These are phyloP conservation scores for Proales similis DNA, from an alignment of 1,140 invertebrate genomes.

Conservation along the genomic window DNA sequence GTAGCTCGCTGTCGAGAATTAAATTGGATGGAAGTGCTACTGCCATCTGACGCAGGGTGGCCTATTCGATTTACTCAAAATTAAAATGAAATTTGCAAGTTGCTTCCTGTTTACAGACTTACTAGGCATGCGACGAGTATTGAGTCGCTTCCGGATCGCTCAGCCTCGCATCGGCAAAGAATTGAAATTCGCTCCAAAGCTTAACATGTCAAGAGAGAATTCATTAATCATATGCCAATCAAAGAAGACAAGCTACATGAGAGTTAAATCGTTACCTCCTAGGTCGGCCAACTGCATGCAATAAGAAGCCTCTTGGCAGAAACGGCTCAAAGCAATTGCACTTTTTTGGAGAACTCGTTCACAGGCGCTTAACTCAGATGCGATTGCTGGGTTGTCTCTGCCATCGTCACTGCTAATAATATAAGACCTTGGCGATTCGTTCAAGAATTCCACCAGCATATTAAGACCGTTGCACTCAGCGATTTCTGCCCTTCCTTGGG, in stretches of 20 bases:
- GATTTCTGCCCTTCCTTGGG: slow-evolving; percentile 58
- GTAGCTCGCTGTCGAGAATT: slow-evolving; percentile 55
- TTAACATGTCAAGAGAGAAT: slow-evolving; percentile 23
- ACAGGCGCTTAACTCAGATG: slow-evolving; percentile 61
- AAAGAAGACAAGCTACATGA: neutral
- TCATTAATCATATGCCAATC: neutral
- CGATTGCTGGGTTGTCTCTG: slow-evolving; percentile 44
- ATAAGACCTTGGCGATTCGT: slow-evolving; percentile 57
- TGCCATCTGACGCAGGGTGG: slow-evolving; percentile 63
- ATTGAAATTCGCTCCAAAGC: slow-evolving; percentile 59
- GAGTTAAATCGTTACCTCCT: slow-evolving; percentile 56
- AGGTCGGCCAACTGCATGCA: slow-evolving; percentile 66
- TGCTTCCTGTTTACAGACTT: slow-evolving; percentile 48
- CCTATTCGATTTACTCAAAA: slow-evolving; percentile 54
- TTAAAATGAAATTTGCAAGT: neutral
- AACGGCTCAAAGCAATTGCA: slow-evolving; percentile 71
- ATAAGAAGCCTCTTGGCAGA: slow-evolving; percentile 66
- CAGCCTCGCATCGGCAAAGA: slow-evolving; percentile 63
- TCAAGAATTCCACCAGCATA: slow-evolving; percentile 68
- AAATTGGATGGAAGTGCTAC: slow-evolving; percentile 53
- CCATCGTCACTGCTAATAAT: slow-evolving; percentile 46
- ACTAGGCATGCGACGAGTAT: slow-evolving; percentile 67
- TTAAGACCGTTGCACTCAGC: slow-evolving; percentile 60
- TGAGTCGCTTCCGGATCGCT: slow-evolving; percentile 66
- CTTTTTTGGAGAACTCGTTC: slow-evolving; percentile 73